These are phyloP conservation scores for Syngnathus rostellatus DNA, from an alignment of 2,797 vertebrate species.

Conservation along the genomic window DNA sequence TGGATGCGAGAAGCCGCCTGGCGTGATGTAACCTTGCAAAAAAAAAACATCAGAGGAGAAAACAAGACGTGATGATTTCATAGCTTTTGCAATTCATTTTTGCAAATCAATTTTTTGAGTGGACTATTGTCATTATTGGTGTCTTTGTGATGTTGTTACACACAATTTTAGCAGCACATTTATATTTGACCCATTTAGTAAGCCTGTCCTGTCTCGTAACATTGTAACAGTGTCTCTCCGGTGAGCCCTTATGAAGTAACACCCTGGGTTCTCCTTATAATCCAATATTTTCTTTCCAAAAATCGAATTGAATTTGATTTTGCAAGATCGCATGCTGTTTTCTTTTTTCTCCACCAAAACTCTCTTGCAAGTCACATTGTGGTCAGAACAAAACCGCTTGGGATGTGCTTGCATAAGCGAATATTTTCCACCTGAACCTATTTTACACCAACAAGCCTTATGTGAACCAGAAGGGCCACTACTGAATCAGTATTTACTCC, in stretches of 20 bases:
- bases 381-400: neutral
- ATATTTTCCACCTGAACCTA: neutral
- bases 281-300: neutral
- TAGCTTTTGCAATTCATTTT: too few species aligned
- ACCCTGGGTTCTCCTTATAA: slow-evolving; percentile 16
- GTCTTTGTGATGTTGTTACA: too few species aligned
- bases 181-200: neutral
- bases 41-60: slow-evolving; percentile 8
- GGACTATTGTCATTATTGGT: too few species aligned
- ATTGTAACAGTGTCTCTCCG: neutral
- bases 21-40: slow-evolving; percentile 35
- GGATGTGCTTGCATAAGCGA: neutral
- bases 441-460: neutral
- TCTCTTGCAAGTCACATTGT: neutral
- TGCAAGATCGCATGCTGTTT: neutral
- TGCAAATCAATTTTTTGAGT: too few species aligned
- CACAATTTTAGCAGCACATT: too few species aligned
- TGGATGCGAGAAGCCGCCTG: slow-evolving; percentile 40
- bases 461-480: neutral
- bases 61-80: neutral
- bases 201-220: neutral
- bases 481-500: neutral
- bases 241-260: slow-evolving; percentile 3
- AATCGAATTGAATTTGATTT: neutral
- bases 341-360: neutral